Conservation (phyloP, 2,888 invertebrate species). For the Pyrrhosoma nymphula region DNA sequence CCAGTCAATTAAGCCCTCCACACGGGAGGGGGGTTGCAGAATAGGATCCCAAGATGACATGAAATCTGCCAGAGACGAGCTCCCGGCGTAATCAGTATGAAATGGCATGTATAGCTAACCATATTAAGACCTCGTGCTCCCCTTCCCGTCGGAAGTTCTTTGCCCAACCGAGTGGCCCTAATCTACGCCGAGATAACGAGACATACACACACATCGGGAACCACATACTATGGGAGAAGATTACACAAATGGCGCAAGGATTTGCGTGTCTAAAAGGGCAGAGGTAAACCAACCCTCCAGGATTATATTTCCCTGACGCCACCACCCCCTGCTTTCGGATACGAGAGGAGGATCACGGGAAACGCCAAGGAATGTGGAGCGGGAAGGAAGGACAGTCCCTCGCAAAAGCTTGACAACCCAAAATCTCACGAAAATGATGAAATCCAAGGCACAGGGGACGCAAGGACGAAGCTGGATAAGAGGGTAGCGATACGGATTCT, state of each 20-base stretch:
- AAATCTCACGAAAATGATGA: conserved; percentile 9
- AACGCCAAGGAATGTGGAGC: background rate
- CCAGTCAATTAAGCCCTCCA: background rate
- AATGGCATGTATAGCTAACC: background rate
- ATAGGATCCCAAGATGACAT: background rate
- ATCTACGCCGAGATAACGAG: conserved; percentile 34
- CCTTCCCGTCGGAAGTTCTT: background rate
- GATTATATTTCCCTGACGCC: background rate
- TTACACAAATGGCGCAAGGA: conserved; percentile 48
- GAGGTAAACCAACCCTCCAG: background rate
- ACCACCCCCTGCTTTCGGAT: background rate
- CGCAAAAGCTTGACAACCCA: background rate
- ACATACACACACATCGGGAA: background rate
- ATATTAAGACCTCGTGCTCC: background rate
- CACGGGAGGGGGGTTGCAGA: background rate
- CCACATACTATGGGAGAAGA: conserved; percentile 29
- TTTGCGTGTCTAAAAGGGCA: conserved; percentile 14
- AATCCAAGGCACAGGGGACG: background rate
- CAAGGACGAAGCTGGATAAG: background rate
- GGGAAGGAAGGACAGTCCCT: background rate
- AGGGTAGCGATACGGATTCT: background rate
- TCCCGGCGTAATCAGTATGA: background rate
- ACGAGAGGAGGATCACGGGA: background rate
- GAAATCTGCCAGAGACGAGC: background rate
- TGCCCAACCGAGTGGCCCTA: background rate